Evolutionary conservation across 2,113 vertebrate species (phyloP), one percentile per base, ranked within the genome.

Genomic region (Cavia aperea): DNA sequence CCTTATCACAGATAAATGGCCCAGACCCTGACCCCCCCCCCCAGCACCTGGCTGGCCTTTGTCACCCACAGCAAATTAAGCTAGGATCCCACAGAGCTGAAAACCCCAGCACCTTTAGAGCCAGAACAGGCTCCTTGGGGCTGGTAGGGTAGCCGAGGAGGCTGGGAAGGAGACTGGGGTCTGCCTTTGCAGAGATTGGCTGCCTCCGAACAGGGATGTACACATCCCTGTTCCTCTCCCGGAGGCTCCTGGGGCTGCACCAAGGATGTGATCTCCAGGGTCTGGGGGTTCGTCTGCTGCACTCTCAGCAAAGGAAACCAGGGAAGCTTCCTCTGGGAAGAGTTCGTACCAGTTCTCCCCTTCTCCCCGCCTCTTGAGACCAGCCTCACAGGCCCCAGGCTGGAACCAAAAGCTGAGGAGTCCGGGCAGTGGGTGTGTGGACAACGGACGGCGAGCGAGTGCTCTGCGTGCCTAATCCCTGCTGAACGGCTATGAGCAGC

Each of bases 21-120:
- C 51, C 46, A 86, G 93, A 54, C 78, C 82, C 75, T 72, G 73
- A 75, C 78, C 94, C 89, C 7, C 7, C 3, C 75, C 85, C 49
- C 83, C 4, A 4, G 75, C 94, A 94, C 94, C 95, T 95, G 96
- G 93, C 85, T n/a, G 63, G 62, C 89, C 89, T 92, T 89, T 88
- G 65, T 96, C 94, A 95, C 86, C 73, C 89, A 75, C 65, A 75
- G 1, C 26, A 90, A 89, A 54, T 90, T 91, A 78, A 91, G 92
- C 85, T 46, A 60, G 78, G 89, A 88, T 60, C n/a, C 92, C 49
- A 8, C 13, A 72, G 81, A 75, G 65, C 84, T 13, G 6, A 86
- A 86, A 86, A 77, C 72, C 81, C 62, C 79, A 90, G 81, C 68
- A 78, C 87, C 92, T 77, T 83, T n/a, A 84, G 60, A 94, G 79